Conservation (phyloP, 2,797 vertebrate genomes). For the Phrynocephalus forsythii region DNA sequence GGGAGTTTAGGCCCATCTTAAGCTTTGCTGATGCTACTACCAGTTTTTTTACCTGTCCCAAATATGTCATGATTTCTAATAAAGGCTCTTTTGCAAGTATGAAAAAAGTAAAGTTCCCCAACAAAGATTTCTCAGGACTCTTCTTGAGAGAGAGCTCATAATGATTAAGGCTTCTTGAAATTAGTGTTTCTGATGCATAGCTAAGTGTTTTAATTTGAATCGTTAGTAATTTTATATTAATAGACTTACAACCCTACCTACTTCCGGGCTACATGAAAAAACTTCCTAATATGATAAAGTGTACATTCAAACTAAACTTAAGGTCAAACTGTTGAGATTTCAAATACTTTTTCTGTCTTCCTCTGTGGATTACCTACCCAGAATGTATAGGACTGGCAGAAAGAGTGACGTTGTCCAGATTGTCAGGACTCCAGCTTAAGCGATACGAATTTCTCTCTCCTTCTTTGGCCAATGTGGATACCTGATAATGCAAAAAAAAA, state of each 20-base stretch:
- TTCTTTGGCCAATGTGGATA: constrained; percentile 85
- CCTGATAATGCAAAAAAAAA: constrained; percentile 77
- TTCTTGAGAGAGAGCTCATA: neutral
- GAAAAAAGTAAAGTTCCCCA: neutral
- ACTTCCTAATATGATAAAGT: constrained; percentile 33
- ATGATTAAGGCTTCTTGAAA: constrained; percentile 3
- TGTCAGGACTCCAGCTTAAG: constrained; percentile 93
- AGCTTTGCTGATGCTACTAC: neutral
- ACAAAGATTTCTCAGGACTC: neutral
- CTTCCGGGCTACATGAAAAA: too few relatives aligned
- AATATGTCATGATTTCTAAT: neutral
- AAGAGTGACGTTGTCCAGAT: constrained; percentile 95
- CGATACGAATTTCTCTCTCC: constrained; percentile 89
- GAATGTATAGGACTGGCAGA: constrained; percentile 96
- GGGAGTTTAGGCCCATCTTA: neutral
- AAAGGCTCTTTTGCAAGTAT: neutral
- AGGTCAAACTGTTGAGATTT: constrained; percentile 55
- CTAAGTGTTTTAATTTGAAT: constrained; percentile 33
- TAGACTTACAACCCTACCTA: too few relatives aligned
- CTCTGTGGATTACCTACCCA: constrained; percentile 84
- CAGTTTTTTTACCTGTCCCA: neutral
- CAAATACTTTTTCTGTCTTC: constrained; percentile 45
- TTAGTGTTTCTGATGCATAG: neutral
- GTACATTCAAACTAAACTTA: constrained; percentile 48
- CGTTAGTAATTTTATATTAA: neutral